Evolutionary conservation across 37 sponge, comb jelly and placozoan genomes (phyloP), one percentile per base, ranked within the genome.

Genomic region (Ianthella basta): DNA sequence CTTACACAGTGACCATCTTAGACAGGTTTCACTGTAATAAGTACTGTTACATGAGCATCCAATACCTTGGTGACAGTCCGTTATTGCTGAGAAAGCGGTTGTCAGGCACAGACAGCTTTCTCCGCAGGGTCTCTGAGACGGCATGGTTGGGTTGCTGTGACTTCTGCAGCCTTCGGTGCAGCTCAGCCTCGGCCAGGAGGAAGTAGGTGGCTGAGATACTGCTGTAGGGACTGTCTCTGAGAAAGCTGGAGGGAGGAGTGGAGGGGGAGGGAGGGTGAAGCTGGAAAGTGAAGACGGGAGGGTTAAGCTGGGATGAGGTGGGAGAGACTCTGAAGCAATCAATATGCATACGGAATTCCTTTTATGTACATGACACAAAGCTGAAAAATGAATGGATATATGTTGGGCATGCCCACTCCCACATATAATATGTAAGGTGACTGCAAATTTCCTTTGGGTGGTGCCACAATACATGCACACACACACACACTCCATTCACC

Each of bases 161-260:
- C 27, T 37, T 55, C 30, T 27, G 20, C 79, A 78, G 67, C 75
- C 84, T 89, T 13, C 88, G 67, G 69, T 92, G 87, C 5, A 92
- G 44, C 84, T 93, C 89, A 15, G 93, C 91, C 86, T 98, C 99
- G 3, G 97, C 97, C 4, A 98, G 83, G 37, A 98, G 95, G 73
- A 84, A 96, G 89, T 95, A 95, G 5, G 99, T 96, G 44, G 97
- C 99, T 21, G 99, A 89, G 19, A 93, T 84, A 79, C 95, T 91
- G 59, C 98, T 91, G 86, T 98, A 98, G 24, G 93, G 88, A 21
- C 87, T 82, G 27, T 91, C 95, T 20, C 57, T 24, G 5, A 97
- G 68, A 33, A 77, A 39, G 41, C 95, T 97, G 55, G 6, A 39
- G 34, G 27, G 56, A n/a, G 34, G 19, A 56, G 24, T 14, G 37